phyloP scores from a whole-genome alignment of 37 sponge, comb jelly and placozoan species.

The Corticium candelabrum region DNA sequence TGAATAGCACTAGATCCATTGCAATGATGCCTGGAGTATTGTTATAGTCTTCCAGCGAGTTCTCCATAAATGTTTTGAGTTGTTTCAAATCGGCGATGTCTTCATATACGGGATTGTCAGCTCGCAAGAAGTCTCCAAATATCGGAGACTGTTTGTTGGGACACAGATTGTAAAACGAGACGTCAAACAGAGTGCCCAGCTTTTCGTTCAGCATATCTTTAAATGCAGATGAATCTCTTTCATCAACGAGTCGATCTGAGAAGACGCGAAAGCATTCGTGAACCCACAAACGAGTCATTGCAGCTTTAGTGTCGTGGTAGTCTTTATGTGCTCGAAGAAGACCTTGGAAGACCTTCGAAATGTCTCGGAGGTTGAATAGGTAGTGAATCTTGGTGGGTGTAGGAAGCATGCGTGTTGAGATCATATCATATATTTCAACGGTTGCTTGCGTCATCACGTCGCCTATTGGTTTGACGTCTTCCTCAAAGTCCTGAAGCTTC shows the following conservation, averaged over 20 bases:
- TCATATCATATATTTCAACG: constrained; percentile 75
- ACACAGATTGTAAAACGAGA: constrained; percentile 91
- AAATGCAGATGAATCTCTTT: constrained; percentile 80
- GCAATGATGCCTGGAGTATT: constrained; percentile 90
- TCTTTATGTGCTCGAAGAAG: constrained; percentile 93
- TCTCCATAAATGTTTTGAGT: constrained; percentile 87
- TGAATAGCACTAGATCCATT: constrained; percentile 94
- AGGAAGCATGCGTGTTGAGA: constrained; percentile 77
- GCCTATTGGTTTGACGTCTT: constrained; percentile 94
- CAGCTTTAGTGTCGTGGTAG: constrained; percentile 89
- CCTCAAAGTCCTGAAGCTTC: constrained; percentile 99
- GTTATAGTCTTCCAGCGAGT: constrained; percentile 93
- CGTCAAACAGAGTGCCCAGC: constrained; percentile 81
- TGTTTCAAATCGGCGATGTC: constrained; percentile 78
- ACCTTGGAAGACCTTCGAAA: constrained; percentile 97
- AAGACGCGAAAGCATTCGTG: constrained; percentile 97
- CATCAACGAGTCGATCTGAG: constrained; percentile 90
- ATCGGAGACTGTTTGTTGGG: constrained; percentile 72
- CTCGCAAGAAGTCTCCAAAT: constrained; percentile 83
- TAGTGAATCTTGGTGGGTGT: constrained; percentile 98
- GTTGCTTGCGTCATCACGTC: constrained; percentile 93
- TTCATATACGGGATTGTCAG: constrained; percentile 77
- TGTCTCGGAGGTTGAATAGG: constrained; percentile 94
- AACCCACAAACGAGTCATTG: constrained; percentile 91
- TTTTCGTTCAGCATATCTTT: constrained; percentile 71